phyloP scores from a whole-genome alignment of 1,140 invertebrate genomes.

The Holotrichia oblita region DNA sequence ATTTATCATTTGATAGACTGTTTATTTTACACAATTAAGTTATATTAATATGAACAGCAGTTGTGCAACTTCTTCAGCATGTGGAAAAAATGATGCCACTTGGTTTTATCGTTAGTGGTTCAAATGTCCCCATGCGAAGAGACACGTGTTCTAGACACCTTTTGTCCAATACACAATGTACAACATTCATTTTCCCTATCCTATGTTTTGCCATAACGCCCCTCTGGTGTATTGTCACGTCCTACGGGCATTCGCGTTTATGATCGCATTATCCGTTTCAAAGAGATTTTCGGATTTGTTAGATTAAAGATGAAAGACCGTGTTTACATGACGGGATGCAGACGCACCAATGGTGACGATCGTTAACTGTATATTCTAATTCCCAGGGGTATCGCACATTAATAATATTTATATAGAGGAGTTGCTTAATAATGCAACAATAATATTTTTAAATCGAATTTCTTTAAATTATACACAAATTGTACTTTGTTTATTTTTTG shows the following conservation, averaged over 20 bases:
- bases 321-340: background rate
- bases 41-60: no score
- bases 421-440: no score
- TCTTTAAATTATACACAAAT: no score
- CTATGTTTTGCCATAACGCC: background rate
- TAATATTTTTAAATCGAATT: no score
- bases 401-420: no score
- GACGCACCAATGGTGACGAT: background rate
- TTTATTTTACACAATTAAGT: no score
- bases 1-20: no score
- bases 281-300: constrained; percentile 24
- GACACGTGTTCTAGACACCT: constrained; percentile 29
- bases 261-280: constrained; percentile 14
- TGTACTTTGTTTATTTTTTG: no score
- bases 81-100: background rate
- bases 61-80: no score
- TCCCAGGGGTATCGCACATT: background rate
- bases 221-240: constrained; percentile 19
- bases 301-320: constrained; percentile 16
- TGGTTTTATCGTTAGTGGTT: constrained; percentile 1
- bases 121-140: constrained; percentile 30
- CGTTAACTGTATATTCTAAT: background rate
- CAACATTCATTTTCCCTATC: constrained; percentile 12
- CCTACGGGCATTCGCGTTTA: constrained; percentile 10
- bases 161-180: constrained; percentile 22